phyloP scores from a whole-genome alignment of 2,113 vertebrate species.

The Colinus virginianus region DNA sequence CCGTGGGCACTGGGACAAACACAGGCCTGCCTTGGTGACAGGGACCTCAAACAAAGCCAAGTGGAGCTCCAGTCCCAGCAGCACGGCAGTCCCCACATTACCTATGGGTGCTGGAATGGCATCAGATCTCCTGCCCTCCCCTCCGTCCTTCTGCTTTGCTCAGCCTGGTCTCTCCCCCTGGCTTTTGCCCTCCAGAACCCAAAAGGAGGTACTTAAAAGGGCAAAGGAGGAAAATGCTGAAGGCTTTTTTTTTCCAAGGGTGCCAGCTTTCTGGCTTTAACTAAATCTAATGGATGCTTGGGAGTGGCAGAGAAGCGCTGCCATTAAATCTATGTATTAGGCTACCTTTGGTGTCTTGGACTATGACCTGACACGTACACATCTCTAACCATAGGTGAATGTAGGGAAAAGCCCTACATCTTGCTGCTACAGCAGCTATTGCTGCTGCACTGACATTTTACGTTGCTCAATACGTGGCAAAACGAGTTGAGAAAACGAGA shows the following conservation, averaged over 20 bases:
- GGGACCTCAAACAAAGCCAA: conserved; percentile 70
- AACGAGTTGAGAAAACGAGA: conserved; percentile 52
- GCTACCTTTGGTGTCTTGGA: conserved; percentile 56
- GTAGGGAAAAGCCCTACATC: background rate
- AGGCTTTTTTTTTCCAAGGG: background rate
- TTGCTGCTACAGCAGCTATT: background rate
- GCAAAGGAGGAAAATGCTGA: background rate
- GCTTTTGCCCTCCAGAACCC: conserved; percentile 32
- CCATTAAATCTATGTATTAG: conserved; percentile 58
- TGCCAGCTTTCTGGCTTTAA: conserved; percentile 31
- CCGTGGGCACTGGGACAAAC: conserved; percentile 69
- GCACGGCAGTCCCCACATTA: conserved; percentile 5
- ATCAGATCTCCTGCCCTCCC: conserved; percentile 11
- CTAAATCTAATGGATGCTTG: conserved; percentile 55
- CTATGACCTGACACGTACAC: conserved; percentile 50
- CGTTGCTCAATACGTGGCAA: conserved; percentile 20
- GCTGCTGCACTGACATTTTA: background rate
- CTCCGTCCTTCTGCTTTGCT: background rate
- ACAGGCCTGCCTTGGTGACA: conserved; percentile 70
- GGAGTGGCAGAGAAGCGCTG: conserved; percentile 46
- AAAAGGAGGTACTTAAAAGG: background rate
- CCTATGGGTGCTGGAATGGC: conserved; percentile 19
- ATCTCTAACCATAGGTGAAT: conserved; percentile 69
- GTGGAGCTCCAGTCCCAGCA: conserved; percentile 40
- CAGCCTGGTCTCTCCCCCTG: background rate